Evolutionary conservation across 2,888 invertebrate genomes (phyloP).

Genomic region (Hesperia comma): DNA sequence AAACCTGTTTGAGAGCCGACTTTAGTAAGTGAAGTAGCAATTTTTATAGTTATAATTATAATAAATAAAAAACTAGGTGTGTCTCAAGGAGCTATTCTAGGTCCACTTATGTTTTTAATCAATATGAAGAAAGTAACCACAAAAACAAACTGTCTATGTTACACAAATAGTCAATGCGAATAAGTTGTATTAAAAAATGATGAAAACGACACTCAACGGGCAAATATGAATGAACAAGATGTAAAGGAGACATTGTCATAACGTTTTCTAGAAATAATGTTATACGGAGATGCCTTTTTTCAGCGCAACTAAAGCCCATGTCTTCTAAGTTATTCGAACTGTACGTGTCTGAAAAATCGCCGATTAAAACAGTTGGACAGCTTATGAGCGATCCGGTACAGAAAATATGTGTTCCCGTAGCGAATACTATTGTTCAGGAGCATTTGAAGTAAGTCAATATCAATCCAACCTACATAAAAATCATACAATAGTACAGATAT

Average conservation of each 20-base stretch:
- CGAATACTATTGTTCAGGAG: conserved; percentile 75
- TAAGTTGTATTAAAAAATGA: neutral
- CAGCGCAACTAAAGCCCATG: conserved; percentile 72
- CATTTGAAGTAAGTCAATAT: conserved; percentile 71
- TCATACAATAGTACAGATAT: too few species aligned
- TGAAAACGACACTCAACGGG: too few species aligned
- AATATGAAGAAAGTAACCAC: neutral
- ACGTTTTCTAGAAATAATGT: too few species aligned
- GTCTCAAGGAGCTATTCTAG: neutral
- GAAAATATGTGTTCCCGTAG: conserved; percentile 64
- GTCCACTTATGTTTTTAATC: neutral
- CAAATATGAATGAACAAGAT: too few species aligned
- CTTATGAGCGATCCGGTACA: conserved; percentile 73
- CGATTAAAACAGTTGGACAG: conserved; percentile 74
- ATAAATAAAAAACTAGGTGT: neutral
- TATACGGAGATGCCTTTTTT: conserved; percentile 40
- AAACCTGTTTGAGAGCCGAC: conserved; percentile 68
- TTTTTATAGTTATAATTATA: neutral
- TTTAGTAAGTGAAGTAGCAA: conserved; percentile 59
- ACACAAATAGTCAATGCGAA: neutral
- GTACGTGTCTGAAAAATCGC: conserved; percentile 75
- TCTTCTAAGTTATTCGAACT: conserved; percentile 67
- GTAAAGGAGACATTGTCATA: too few species aligned
- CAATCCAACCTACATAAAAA: neutral
- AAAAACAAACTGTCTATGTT: neutral